Conservation (phyloP, 2,113 vertebrate genomes). For the Chelonoidis abingdonii region DNA sequence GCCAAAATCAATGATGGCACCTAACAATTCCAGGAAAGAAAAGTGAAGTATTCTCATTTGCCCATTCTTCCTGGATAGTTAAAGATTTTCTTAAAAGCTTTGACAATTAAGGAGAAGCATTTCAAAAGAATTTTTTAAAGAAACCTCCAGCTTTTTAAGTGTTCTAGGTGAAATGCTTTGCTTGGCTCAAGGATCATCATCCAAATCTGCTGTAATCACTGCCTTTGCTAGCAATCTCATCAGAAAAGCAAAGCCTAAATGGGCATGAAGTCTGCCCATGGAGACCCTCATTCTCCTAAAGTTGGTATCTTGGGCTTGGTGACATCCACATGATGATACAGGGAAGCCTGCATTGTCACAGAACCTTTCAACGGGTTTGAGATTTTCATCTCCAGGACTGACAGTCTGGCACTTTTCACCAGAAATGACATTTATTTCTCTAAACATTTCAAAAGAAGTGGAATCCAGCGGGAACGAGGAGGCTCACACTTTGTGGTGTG, state of each 20-base stretch:
- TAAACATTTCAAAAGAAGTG: conserved; percentile 46
- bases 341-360: neutral
- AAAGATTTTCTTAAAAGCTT: neutral
- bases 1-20: neutral
- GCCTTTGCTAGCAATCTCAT: neutral
- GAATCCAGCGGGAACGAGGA: conserved; percentile 42
- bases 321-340: neutral
- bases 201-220: neutral
- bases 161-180: neutral
- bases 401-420: conserved; percentile 32
- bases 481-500: conserved; percentile 41
- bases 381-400: conserved; percentile 47
- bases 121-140: neutral
- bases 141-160: neutral
- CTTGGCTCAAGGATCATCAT: neutral
- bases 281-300: neutral
- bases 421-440: conserved; percentile 39
- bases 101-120: neutral
- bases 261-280: neutral
- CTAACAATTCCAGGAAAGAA: neutral
- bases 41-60: neutral
- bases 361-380: neutral
- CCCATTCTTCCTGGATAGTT: neutral
- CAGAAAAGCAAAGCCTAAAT: neutral
- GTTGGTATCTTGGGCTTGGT: neutral